Conservation (phyloP, 2,113 vertebrate genomes). For the Gallinago paraguaiae region DNA sequence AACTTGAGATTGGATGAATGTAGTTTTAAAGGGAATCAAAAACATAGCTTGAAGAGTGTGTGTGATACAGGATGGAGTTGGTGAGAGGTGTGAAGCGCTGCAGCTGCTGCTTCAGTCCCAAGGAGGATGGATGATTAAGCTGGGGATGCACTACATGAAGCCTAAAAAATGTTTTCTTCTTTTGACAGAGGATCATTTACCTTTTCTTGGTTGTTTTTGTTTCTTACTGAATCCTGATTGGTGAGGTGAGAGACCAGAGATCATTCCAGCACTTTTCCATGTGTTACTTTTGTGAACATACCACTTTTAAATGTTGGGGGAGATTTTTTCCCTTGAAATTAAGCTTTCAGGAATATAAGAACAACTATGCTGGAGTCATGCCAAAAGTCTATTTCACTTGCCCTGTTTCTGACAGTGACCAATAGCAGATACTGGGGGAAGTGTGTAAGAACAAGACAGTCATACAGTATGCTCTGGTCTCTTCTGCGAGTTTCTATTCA, state of each 20-base stretch:
- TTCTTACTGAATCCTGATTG: accelerated
- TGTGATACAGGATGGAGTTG: not conserved
- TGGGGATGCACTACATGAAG: not conserved
- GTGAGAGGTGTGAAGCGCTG: not conserved
- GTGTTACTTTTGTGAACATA: not conserved
- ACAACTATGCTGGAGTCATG: not conserved
- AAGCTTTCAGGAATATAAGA: not conserved
- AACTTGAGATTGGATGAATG: not conserved
- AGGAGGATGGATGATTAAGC: not conserved
- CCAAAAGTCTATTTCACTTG: not conserved
- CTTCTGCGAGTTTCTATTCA: not conserved
- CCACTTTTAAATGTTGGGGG: not conserved
- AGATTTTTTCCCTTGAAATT: not conserved
- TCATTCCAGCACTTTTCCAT: not conserved
- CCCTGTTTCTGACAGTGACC: not conserved
- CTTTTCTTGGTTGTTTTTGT: not conserved
- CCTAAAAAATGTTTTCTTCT: not conserved
- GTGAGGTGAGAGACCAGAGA: not conserved
- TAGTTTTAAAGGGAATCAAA: not conserved
- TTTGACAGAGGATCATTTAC: not conserved
- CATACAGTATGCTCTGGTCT: not conserved
- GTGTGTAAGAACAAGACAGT: not conserved
- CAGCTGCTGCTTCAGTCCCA: not conserved
- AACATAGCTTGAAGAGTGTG: not conserved
- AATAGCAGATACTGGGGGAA: not conserved